Percentiles rank a stretch among this genome's conserved stretches.
phyloP scores from a whole-genome alignment of 2,113 vertebrate genomes.

The Thunnus maccoyii region DNA sequence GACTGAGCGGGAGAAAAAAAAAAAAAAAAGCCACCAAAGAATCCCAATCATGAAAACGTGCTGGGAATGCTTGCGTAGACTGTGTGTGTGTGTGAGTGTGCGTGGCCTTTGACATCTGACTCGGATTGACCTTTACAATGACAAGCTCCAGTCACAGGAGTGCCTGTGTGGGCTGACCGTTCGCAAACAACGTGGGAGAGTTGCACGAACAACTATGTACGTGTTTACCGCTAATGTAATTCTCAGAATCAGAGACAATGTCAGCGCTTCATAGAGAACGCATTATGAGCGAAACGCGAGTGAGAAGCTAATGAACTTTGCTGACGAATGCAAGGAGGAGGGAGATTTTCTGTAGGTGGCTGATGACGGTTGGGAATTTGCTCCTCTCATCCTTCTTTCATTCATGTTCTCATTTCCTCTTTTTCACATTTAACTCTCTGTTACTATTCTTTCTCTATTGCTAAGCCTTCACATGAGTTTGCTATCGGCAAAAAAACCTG shows the following conservation, averaged over 20 bases:
- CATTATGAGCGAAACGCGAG: constrained; percentile 40
- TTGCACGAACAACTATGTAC: constrained; percentile 17
- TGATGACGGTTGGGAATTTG: constrained; percentile 20
- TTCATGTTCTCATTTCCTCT: constrained; percentile 12
- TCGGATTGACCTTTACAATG: constrained; percentile 53
- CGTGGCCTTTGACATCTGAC: constrained; percentile 68
- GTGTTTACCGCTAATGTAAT: constrained; percentile 38
- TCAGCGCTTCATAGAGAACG: constrained; percentile 30
- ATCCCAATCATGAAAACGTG: constrained; percentile 44
- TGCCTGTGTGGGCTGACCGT: constrained; percentile 60
- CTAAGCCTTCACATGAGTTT: not conserved
- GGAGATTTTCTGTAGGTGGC: constrained; percentile 57
- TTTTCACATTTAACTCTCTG: not conserved
- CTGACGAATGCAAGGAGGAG: constrained; percentile 52
- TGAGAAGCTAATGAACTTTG: constrained; percentile 67
- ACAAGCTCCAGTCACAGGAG: constrained; percentile 50
- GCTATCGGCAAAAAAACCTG: not conserved
- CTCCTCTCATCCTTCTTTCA: constrained; percentile 8
- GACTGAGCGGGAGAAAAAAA: not conserved
- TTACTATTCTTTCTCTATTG: no score
- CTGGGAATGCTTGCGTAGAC: constrained; percentile 46
- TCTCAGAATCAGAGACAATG: constrained; percentile 16
- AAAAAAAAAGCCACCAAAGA: constrained; percentile 14
- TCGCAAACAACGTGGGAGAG: constrained; percentile 64
- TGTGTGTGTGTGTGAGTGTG: constrained; percentile 40